Conservation (phyloP, 2,888 invertebrate genomes). For the Nudaria mundana region DNA sequence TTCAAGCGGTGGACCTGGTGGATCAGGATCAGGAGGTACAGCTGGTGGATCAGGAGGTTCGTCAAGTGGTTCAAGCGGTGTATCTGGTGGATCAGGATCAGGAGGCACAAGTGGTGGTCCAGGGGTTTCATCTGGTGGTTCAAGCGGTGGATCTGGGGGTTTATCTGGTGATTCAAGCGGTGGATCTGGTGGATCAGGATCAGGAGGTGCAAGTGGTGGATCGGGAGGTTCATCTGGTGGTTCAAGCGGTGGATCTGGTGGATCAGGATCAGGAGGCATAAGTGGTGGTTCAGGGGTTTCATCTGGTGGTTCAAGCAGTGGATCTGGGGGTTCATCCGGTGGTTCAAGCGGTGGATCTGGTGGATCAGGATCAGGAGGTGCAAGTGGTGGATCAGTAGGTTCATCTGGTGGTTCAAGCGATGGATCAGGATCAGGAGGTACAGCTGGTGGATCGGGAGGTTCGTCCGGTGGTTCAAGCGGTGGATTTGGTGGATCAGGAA, state of each 20-base stretch:
- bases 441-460: background rate
- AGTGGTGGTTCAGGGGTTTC: background rate
- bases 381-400: background rate
- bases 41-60: constrained; percentile 50
- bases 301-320: constrained; percentile 26
- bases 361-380: constrained; percentile 3
- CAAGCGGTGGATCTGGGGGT: background rate
- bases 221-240: background rate
- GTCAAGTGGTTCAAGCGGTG: background rate
- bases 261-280: background rate
- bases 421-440: background rate
- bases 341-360: constrained; percentile 49
- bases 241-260: background rate
- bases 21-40: constrained; percentile 32
- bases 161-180: background rate
- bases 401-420: background rate
- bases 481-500: no score
- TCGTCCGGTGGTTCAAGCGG: background rate
- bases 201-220: no score
- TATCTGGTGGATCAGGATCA: no score
- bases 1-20: constrained; percentile 32
- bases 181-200: background rate
- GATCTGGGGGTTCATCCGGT: constrained; percentile 36
- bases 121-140: background rate
- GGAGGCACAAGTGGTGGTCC: background rate